phyloP scores from a whole-genome alignment of 2,113 vertebrate species.

The Heptranchias perlo region DNA sequence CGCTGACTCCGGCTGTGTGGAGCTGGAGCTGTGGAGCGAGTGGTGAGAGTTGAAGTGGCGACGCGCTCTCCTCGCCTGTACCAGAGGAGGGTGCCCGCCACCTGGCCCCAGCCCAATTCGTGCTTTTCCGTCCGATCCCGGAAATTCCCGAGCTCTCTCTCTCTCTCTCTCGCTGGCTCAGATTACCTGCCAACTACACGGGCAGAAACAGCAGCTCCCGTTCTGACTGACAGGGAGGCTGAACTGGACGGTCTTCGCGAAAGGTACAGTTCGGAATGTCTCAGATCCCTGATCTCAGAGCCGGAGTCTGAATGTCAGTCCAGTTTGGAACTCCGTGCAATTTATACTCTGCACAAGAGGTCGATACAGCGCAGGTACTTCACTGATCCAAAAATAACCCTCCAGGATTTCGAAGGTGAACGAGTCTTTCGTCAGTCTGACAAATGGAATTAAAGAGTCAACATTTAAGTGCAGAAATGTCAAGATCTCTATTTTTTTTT shows the following conservation, averaged over 20 bases:
- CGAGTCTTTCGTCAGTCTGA: background rate
- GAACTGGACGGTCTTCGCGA: background rate
- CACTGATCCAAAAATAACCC: background rate
- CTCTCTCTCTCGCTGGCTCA: background rate
- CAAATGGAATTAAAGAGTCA: background rate
- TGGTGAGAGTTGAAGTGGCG: background rate
- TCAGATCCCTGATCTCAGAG: background rate
- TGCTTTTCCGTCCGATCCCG: slow-evolving; percentile 19
- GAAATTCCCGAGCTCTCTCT: slow-evolving; percentile 6
- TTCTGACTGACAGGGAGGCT: background rate
- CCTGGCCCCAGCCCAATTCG: background rate
- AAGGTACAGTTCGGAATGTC: background rate
- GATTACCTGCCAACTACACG: background rate
- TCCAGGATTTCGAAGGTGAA: background rate
- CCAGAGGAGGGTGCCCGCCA: background rate
- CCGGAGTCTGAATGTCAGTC: accelerated
- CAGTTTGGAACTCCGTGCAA: background rate
- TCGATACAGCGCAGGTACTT: background rate
- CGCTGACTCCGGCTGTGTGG: background rate
- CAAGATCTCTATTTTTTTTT: background rate
- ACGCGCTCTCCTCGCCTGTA: background rate
- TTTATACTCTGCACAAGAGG: background rate
- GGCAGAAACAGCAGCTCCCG: background rate
- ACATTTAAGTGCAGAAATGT: slow-evolving; percentile 17
- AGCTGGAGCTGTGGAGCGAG: background rate